Percentiles rank a stretch among this genome's conserved stretches.
Evolutionary conservation across 2,888 invertebrate species (phyloP).

Genomic region (Eilema sororculum): DNA sequence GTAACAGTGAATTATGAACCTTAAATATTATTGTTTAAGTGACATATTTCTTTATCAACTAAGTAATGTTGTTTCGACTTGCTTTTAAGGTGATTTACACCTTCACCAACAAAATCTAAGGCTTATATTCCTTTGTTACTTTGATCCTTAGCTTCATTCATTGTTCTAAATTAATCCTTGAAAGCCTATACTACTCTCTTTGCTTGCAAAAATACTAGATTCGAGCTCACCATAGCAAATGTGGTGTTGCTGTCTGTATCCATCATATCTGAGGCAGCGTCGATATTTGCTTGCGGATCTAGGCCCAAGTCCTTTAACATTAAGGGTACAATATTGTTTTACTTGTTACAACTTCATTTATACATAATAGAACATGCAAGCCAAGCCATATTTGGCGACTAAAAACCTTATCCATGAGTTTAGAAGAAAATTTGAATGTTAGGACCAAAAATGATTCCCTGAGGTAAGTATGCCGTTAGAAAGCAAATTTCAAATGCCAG

Average conservation of each 20-base stretch:
- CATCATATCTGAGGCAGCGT: conserved; percentile 94
- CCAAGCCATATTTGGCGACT: neutral
- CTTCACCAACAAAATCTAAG: neutral
- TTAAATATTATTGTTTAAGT: neutral
- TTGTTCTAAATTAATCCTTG: conserved; percentile 4
- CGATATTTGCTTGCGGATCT: conserved; percentile 90
- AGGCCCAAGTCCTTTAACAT: conserved; percentile 24
- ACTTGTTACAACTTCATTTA: neutral
- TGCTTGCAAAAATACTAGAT: conserved; percentile 33
- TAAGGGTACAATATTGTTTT: conserved; percentile 11
- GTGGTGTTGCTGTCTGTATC: conserved; percentile 96
- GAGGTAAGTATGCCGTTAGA: conserved; percentile 6
- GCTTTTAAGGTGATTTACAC: neutral
- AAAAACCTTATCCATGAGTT: neutral
- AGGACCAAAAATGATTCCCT: neutral
- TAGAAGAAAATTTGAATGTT: neutral
- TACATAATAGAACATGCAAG: conserved; percentile 7
- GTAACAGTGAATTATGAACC: conserved; percentile 7
- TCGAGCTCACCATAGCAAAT: conserved; percentile 95
- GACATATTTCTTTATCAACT: neutral
- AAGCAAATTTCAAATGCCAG: neutral
- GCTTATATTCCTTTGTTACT: conserved; percentile 4
- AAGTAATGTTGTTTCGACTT: neutral
- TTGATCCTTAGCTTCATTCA: neutral
- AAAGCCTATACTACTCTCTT: conserved; percentile 24